Base-by-base conservation (phyloP, 2,888 invertebrate genomes). In the Globia sparganii region DNA sequence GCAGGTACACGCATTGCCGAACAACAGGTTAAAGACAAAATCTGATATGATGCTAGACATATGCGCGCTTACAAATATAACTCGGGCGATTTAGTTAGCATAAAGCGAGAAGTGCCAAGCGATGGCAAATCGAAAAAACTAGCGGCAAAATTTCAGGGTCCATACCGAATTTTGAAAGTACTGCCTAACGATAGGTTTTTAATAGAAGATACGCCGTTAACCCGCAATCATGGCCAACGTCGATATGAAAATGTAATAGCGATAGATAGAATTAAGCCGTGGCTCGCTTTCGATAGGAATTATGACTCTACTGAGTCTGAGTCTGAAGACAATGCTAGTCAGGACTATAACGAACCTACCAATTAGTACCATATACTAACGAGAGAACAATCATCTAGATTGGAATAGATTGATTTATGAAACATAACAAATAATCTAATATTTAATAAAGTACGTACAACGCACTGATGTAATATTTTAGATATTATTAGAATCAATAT, bases 161-260 rank as follows among this genome's bases (percentile, higher is more conserved):
- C 56, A 13, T 56, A n/a, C 25, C 56, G 56, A 56, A 56, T 56
- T n/a, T n/a, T 56, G 56, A 56, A 56, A 56, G 11, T 56, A n/a
- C 65, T 65, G 43, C 43, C 43, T 65, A 65, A 65, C 65, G 68
- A 68, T 56, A 58, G 68, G 37, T 69, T 69, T 40, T 56, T 56
- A 28, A 40, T 58, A n/a, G 56, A 69, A 69, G 68, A 69, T n/a
- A 69, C 68, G 58, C 68, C 68, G 56, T 69, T 69, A 56, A 69
- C 68, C n/a, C 68, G 68, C 68, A 69, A 40, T n/a, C 68, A 37
- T 58, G 68, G 58, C 40, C 58, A 56, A 37, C 58, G 56, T 40
- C 68, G 56, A 56, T 58, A 69, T 40, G 68, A 69, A 56, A 69
- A 69, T 69, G 40, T 69, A 40, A 40, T 69, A 37, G 68, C 58